A percentile compares a stretch with the other conserved stretches of the same genome.
phyloP scores from a whole-genome alignment of 2,113 vertebrate genomes.

The Cathartes aura region DNA sequence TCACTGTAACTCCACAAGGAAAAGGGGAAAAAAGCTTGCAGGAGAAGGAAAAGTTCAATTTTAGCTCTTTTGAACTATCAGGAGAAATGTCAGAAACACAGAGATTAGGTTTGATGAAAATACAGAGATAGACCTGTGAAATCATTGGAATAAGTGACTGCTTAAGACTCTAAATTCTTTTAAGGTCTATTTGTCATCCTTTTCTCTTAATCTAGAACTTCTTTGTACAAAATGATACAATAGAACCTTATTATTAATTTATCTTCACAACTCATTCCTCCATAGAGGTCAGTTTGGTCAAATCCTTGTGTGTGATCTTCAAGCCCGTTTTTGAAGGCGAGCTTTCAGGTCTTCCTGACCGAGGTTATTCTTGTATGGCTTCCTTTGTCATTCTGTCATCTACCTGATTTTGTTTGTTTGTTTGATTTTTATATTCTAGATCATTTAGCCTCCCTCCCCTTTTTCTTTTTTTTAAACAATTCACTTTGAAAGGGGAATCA shows the following conservation, averaged over 20 bases:
- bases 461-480: too few relatives aligned
- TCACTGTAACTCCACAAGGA: not conserved
- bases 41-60: not conserved
- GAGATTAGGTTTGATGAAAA: not conserved
- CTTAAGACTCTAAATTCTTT: not conserved
- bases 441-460: not conserved
- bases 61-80: not conserved
- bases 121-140: not conserved
- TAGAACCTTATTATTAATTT: not conserved
- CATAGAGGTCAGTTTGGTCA: not conserved
- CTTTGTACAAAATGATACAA: not conserved
- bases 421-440: not conserved
- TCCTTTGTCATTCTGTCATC: not conserved
- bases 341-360: not conserved
- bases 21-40: not conserved
- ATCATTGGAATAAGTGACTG: not conserved
- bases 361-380: not conserved
- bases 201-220: not conserved
- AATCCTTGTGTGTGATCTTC: not conserved
- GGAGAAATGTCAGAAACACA: not conserved
- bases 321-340: not conserved
- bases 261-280: not conserved
- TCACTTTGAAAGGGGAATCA: not conserved
- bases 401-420: not conserved
- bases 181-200: not conserved